Conservation (phyloP, 2,888 invertebrate genomes). For the Cephus runcator region DNA sequence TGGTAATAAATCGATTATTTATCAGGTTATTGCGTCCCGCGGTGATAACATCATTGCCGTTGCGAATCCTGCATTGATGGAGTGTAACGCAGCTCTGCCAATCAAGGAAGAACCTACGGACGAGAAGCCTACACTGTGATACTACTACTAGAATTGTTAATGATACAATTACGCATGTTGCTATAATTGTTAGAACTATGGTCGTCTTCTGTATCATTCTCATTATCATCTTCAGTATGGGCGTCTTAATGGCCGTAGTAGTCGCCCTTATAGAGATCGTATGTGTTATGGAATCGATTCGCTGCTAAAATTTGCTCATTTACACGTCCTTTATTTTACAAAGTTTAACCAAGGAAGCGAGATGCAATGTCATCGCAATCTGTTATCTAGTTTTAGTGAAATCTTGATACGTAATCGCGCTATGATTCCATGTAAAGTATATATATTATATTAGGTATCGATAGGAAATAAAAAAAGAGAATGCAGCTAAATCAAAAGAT, state of each 20-base stretch:
- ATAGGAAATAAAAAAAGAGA: slow-evolving; percentile 17
- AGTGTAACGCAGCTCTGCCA: slow-evolving; percentile 52
- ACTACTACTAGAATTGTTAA: slow-evolving; percentile 31
- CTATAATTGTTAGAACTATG: slow-evolving; percentile 13
- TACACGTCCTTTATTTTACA: slow-evolving; percentile 15
- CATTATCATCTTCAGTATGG: slow-evolving; percentile 22
- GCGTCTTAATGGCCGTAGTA: slow-evolving; percentile 22
- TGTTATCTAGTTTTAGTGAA: slow-evolving; percentile 20
- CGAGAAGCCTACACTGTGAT: slow-evolving; percentile 60
- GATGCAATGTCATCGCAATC: slow-evolving; percentile 5
- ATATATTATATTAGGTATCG: slow-evolving; percentile 18
- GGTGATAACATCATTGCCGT: slow-evolving; percentile 91
- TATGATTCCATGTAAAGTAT: neutral
- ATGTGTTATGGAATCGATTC: slow-evolving; percentile 1
- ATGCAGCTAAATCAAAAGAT: slow-evolving; percentile 28
- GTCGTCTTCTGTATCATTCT: slow-evolving; percentile 24
- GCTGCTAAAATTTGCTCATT: neutral
- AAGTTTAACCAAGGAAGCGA: slow-evolving; percentile 4
- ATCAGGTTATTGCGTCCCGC: slow-evolving; percentile 83
- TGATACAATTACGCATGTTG: slow-evolving; percentile 11
- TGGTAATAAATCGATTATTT: slow-evolving; percentile 2
- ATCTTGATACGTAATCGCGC: slow-evolving; percentile 6
- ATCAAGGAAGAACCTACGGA: slow-evolving; percentile 62
- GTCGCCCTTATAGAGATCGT: slow-evolving; percentile 18
- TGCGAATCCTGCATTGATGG: slow-evolving; percentile 82